Base-by-base conservation (phyloP, 2,797 vertebrate species). In the Nasua narica region DNA sequence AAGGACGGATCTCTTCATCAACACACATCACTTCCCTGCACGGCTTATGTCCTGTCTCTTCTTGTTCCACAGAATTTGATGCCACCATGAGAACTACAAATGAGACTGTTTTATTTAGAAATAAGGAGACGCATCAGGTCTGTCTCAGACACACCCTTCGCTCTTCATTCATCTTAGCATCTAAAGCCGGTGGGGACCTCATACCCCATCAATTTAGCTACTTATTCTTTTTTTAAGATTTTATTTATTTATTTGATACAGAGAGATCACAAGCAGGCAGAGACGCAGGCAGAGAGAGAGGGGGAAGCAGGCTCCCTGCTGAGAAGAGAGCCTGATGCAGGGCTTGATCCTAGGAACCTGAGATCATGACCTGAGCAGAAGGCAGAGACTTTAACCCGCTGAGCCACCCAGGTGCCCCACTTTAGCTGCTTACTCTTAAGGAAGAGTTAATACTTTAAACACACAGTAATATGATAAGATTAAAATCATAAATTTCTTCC, bases 401-500 rank as follows among this genome's bases (percentile, higher is more conserved):
- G 40, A 40, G 40, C 40, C 40, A 40, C 40, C 40, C 40, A 40
- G 40, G 40, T 40, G 40, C 40, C 40, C 40, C 40, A 16, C 15
- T 62, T 79, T 32, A 96, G 35, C 19, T 92, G 67, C 25, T 89
- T 62, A 85, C 62, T 65, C 82, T 85, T 50, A 87, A 91, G 29
- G 60, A 95, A 93, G 88, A 85, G 69, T 82, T 79, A 90, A 56
- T 40, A 54, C 8, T 81, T 91, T 79, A 96, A 89, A 92, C 3
- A 79, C 12, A 60, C 11, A 56, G 23, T 79, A 90, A 91, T 15
- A 82, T 32, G 18, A 90, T 85, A 27, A 93, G 48, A 60, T 69
- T 91, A 91, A 97, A 89, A 87, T 91, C 6, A 54, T 65, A 95
- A 89, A 48, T 81, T 90, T 87, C 60, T 92, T 85, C 62, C 67